phyloP scores from a whole-genome alignment of 2,113 vertebrate species.

The Monarcha castaneiventris region DNA sequence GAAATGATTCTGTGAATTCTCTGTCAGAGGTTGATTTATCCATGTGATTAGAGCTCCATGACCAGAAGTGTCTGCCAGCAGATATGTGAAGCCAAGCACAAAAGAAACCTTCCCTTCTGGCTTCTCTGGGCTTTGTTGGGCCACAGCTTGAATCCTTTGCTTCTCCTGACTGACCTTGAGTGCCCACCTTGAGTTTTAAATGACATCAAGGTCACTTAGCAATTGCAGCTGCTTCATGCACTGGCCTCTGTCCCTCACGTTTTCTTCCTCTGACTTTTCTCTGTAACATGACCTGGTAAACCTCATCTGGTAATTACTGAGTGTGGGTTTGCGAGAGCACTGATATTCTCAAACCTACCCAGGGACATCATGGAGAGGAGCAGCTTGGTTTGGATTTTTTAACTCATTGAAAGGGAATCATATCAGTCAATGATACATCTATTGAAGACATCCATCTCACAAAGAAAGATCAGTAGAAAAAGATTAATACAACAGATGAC shows the following conservation, averaged over 20 bases:
- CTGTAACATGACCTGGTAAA: background rate
- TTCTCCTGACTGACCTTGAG: background rate
- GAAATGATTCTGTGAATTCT: background rate
- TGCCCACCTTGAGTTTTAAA: background rate
- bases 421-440: background rate
- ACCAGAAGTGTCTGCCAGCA: background rate
- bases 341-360: background rate
- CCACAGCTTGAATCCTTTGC: background rate
- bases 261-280: background rate
- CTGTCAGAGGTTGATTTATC: background rate
- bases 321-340: background rate
- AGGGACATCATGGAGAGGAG: background rate
- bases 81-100: background rate
- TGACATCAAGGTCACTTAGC: background rate
- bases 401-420: rapidly evolving
- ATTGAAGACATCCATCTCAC: background rate
- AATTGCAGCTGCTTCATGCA: background rate
- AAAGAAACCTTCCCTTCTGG: background rate
- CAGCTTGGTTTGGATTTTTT: background rate
- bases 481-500: background rate
- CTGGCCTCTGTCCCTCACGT: background rate
- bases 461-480: background rate
- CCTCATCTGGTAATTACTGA: background rate
- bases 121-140: background rate
- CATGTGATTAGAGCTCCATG: background rate